Conservation (phyloP, 2,888 invertebrate genomes). For the Pyrrhosoma nymphula region DNA sequence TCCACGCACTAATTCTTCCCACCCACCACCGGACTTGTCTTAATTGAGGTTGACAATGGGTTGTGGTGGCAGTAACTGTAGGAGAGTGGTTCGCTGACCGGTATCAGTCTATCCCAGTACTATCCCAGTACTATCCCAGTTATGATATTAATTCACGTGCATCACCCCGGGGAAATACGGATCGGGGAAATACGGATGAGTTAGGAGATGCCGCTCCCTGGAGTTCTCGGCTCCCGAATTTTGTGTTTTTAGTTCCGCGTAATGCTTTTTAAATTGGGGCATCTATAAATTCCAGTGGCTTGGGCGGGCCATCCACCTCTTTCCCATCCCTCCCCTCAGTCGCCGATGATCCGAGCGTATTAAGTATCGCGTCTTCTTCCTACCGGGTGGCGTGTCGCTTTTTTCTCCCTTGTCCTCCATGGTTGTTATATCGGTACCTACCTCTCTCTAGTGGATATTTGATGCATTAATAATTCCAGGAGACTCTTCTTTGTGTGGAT, state of each 20-base stretch:
- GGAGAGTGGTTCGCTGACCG: not conserved
- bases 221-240: not conserved
- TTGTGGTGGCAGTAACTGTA: not conserved
- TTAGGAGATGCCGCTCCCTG: not conserved
- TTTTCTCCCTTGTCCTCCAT: not conserved
- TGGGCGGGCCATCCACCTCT: not conserved
- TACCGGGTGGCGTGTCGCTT: not conserved
- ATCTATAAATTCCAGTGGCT: not conserved
- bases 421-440: not conserved
- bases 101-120: too few relatives aligned
- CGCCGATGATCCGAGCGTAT: not conserved
- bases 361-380: not conserved
- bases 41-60: not conserved
- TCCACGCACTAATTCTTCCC: not conserved
- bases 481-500: not conserved
- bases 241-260: not conserved
- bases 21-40: not conserved
- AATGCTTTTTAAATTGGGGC: slow-evolving; percentile 36
- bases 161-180: not conserved
- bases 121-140: too few relatives aligned
- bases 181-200: not conserved
- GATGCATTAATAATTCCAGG: not conserved
- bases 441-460: not conserved
- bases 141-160: not conserved
- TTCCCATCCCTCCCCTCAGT: not conserved